Evolutionary conservation across 2,113 vertebrate species (phyloP).

Genomic region (Brachyistius frenatus): DNA sequence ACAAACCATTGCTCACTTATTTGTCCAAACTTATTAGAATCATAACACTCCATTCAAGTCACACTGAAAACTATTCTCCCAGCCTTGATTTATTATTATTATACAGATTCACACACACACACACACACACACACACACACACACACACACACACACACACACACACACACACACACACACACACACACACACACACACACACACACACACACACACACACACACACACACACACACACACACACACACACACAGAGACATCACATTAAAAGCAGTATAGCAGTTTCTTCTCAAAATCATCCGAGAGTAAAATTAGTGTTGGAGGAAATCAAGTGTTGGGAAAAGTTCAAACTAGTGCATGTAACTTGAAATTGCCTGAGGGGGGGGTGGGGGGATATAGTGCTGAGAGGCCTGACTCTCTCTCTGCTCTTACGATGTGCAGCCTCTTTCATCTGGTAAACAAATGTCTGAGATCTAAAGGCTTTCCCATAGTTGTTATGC

Average conservation of each 20-base stretch:
- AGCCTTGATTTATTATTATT: constrained; percentile 64
- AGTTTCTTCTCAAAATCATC: constrained; percentile 56
- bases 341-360: constrained; percentile 87
- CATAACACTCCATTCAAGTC: constrained; percentile 29
- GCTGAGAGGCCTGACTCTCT: constrained; percentile 58
- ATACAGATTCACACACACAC: constrained; percentile 40
- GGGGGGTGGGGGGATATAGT: constrained; percentile 57
- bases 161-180: too few species aligned
- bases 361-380: constrained; percentile 89
- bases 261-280: constrained; percentile 61
- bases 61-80: constrained; percentile 51
- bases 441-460: constrained; percentile 95
- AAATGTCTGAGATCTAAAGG: constrained; percentile 97
- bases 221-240: constrained; percentile 38
- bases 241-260: constrained; percentile 38
- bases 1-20: constrained; percentile 51
- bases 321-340: constrained; percentile 84
- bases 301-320: constrained; percentile 82
- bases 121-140: too few species aligned
- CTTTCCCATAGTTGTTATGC: constrained; percentile 99
- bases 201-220: too few species aligned
- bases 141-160: too few species aligned
- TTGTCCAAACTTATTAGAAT: constrained; percentile 40
- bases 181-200: too few species aligned
- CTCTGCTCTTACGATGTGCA: constrained; percentile 85